Base-by-base conservation (phyloP, 2,888 invertebrate genomes). In the Eristalis arbustorum region DNA sequence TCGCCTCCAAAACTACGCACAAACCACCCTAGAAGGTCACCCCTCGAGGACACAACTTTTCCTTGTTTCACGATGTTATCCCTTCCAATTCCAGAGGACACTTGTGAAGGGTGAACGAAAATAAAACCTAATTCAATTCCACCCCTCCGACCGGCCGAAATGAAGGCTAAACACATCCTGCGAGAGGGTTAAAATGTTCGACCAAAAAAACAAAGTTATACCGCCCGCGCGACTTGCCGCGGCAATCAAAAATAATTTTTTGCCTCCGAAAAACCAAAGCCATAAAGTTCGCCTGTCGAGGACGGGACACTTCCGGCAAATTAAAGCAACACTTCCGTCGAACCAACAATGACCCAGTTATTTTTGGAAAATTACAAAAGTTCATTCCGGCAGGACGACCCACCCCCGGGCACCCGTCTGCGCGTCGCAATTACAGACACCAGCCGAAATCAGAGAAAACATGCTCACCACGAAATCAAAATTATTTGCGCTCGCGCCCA, bases 401-500 rank as follows among this genome's bases (percentile, higher is more conserved):
- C 56, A 40, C n/a, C 23, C 13, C 25, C 25, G 25, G 6, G n/a
- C 18, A 14, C 22, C 14, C 28, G 40, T 57, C 23, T 11, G 31
- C 11, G 8, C 59, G 23, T 25, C 59, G 14, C 59, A 34, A n/a
- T 14, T 13, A 62, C 13, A 83, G 28, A 23, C 42, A 74, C 22
- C 28, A 49, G 42, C 10, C 49, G 8, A 75, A 79, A 75, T 64
- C 59, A 74, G 74, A 66, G 69, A 78, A 67, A 69, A 49, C 64
- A 64, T 82, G 37, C 69, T 74, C 31, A 37, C 85, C 76, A 73
- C 61, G 66, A 85, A 82, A 85, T 85, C 85, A 85, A 81, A 85
- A 85, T 81, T 71, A 85, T 85, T 77, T 80, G 56, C 63, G 62
- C 49, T 62, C 76, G 68, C 75, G 71, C 62, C 40, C 62, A 63